phyloP scores from a whole-genome alignment of 2,888 invertebrate genomes.

The Dorcus parallelipipedus region DNA sequence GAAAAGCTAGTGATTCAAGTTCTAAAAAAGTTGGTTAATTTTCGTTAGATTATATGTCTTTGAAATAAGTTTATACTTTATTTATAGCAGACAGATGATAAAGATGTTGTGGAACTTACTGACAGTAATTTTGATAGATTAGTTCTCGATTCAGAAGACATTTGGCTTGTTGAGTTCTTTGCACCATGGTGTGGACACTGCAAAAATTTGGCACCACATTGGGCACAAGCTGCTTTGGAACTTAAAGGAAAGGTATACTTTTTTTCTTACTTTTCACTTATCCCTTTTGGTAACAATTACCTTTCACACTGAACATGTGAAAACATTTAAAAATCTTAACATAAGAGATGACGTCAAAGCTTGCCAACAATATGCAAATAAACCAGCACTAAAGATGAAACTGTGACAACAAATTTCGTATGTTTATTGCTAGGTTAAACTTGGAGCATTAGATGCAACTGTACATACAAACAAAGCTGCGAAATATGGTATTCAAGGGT shows the following conservation, averaged over 20 bases:
- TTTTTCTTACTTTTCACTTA: too few species aligned
- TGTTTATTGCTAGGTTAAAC: conserved; percentile 58
- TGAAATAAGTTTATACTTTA: conserved; percentile 1
- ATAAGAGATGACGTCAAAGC: too few species aligned
- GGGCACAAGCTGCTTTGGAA: conserved; percentile 91
- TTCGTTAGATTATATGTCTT: not conserved
- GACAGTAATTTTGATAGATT: conserved; percentile 93
- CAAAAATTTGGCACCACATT: conserved; percentile 94
- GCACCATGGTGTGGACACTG: conserved; percentile 98
- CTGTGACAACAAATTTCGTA: not conserved
- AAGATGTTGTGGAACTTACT: conserved; percentile 86
- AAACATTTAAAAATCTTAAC: too few species aligned
- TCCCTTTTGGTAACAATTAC: too few species aligned
- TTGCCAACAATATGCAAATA: too few species aligned
- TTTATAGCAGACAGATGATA: conserved; percentile 42
- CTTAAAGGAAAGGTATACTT: conserved; percentile 82
- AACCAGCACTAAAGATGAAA: too few species aligned
- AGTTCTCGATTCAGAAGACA: conserved; percentile 88
- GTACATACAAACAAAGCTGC: conserved; percentile 78
- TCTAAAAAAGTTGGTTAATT: conserved; percentile 9
- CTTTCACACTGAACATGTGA: too few species aligned
- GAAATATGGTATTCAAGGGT: conserved; percentile 86
- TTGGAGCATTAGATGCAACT: conserved; percentile 96
- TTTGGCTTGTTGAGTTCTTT: conserved; percentile 98
- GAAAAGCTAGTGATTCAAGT: conserved; percentile 50